phyloP scores from a whole-genome alignment of 2,113 vertebrate species.

The Coptodon bakossiorum region DNA sequence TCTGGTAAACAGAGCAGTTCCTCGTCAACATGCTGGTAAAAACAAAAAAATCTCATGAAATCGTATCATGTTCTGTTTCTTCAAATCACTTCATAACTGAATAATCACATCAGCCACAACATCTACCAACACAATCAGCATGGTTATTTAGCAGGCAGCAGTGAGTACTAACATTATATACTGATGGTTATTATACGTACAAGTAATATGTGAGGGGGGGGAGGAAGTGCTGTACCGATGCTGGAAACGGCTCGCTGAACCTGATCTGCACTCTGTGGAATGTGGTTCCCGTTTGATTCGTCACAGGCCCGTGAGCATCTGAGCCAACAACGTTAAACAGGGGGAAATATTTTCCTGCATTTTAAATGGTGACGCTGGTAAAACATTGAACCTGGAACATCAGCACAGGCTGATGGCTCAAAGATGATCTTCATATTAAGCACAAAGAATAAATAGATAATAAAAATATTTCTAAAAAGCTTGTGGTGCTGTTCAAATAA shows the following conservation, averaged over 20 bases:
- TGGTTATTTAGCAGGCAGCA: accelerated
- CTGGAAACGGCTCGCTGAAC: neutral
- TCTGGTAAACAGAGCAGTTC: neutral
- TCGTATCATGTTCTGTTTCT: neutral
- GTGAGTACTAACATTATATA: neutral
- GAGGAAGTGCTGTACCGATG: neutral
- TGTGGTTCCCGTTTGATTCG: neutral
- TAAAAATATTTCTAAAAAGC: neutral
- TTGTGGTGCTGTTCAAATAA: neutral
- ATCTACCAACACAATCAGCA: neutral
- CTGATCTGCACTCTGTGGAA: constrained; percentile 11
- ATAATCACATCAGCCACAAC: neutral
- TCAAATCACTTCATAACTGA: neutral
- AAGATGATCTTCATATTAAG: neutral
- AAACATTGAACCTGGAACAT: neutral
- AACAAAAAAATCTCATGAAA: neutral
- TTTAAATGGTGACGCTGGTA: neutral
- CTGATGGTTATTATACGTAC: neutral
- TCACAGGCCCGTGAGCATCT: neutral
- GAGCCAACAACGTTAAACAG: neutral
- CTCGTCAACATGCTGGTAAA: neutral
- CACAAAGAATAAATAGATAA: neutral
- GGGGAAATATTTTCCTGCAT: neutral
- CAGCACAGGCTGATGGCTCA: neutral
- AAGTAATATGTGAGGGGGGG: neutral